Evolutionary conservation across 2,888 invertebrate species (phyloP).

Genomic region (Hylaea fasciaria): DNA sequence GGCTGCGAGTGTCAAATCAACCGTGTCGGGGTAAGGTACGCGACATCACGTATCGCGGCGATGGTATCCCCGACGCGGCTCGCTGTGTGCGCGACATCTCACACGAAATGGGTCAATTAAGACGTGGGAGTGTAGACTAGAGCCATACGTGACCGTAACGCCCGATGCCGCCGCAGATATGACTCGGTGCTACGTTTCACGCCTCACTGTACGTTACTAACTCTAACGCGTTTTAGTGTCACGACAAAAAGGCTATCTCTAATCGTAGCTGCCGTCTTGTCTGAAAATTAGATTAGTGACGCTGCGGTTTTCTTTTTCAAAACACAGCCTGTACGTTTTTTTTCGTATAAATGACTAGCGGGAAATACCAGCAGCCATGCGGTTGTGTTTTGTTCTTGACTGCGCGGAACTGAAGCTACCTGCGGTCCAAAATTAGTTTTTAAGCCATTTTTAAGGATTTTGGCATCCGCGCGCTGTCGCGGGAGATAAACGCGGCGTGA

Average conservation of each 20-base stretch:
- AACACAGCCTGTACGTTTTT: too few relatives aligned
- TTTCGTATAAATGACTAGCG: too few relatives aligned
- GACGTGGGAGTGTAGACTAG: conserved; percentile 84
- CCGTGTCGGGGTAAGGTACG: conserved; percentile 52
- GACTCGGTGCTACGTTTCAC: conserved; percentile 75
- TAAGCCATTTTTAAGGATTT: too few relatives aligned
- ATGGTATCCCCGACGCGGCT: conserved; percentile 79
- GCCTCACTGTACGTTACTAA: conserved; percentile 67
- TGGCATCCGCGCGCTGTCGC: too few relatives aligned
- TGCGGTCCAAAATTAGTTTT: too few relatives aligned
- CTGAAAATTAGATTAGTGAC: conserved; percentile 5
- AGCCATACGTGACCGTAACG: conserved; percentile 80
- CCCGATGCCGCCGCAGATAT: conserved; percentile 68
- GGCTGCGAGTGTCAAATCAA: conserved; percentile 53
- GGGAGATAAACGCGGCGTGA: too few relatives aligned
- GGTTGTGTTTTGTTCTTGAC: too few relatives aligned
- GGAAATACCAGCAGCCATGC: too few relatives aligned
- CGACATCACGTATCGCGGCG: conserved; percentile 76
- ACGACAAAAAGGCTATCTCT: conserved; percentile 44
- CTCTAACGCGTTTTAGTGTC: conserved; percentile 55
- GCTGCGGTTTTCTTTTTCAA: too few relatives aligned
- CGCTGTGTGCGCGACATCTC: conserved; percentile 70
- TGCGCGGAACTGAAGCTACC: too few relatives aligned
- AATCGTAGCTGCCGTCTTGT: conserved; percentile 33
- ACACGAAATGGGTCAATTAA: conserved; percentile 84